Base-by-base conservation (phyloP, 2,797 vertebrate genomes). In the Euphonia xanthogaster region DNA sequence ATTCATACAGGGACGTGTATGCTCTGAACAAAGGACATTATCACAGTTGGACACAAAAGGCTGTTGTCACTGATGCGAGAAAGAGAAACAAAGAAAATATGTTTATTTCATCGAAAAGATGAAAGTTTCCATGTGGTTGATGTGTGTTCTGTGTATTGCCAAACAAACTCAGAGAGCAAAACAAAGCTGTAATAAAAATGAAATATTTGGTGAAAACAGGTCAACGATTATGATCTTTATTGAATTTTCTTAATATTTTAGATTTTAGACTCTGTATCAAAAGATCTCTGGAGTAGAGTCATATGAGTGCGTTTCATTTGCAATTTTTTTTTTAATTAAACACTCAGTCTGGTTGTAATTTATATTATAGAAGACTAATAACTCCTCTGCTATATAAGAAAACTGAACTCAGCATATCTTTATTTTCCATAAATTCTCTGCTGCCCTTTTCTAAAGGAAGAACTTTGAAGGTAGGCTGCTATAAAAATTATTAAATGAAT, bases 31-130 rank as follows among this genome's bases (percentile, higher is more conserved):
- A 22, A 93, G 79, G 48, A 86, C 65, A 94, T 96, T 97, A 96
- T 94, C 93, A 91, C 96, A 97, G 95, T 50, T 96, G 89, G 81
- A 90, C 85, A 74, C 60, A 93, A 92, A 96, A 95, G 60, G 14
- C 30, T 96, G 60, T 91, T 95, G 79, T 92, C 95, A 92, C 53
- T 60, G 66, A 93, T 71, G 71, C 39, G 45, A 88, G 86, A 74
- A 94, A 97, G 61, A 70, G 44, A 74, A 97, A 92, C 40, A 84
- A 91, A 94, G 87, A 86, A 57, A 79, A 77, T 94, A 91, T 94
- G 62, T 93, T 94, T 82, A 77, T 55, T 92, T 95, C 74, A 88
- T 92, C 4, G 22, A 42, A 89, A 88, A 77, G 75, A 93, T 27
- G 10, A 67, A 68, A 57, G 57, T 95, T 97, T 92, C 81, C 65